Evolutionary conservation across 1,140 invertebrate genomes (phyloP).

Genomic region (Drosophila ironensis): DNA sequence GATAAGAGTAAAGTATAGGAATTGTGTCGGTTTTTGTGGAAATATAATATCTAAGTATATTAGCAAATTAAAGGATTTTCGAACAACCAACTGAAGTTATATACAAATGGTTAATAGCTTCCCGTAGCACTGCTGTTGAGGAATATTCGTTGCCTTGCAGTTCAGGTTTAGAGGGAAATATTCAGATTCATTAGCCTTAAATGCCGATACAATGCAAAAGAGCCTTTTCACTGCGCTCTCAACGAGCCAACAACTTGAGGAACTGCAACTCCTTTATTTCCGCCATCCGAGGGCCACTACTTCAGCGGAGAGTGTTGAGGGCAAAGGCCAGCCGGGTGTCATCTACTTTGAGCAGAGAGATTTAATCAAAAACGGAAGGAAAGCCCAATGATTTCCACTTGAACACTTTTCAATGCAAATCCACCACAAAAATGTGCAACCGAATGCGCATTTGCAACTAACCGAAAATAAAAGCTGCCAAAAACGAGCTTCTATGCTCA

Average conservation of each 20-base stretch:
- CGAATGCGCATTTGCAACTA: constrained; percentile 72
- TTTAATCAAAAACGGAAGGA: constrained; percentile 33
- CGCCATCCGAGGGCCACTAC: constrained; percentile 20
- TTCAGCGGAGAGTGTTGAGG: constrained; percentile 46
- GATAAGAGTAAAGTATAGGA: too few relatives aligned
- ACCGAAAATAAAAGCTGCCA: constrained; percentile 38
- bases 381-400: constrained; percentile 75
- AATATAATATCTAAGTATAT: too few relatives aligned
- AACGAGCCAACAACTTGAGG: constrained; percentile 35
- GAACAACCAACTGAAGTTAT: too few relatives aligned
- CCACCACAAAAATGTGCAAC: constrained; percentile 66
- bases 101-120: too few relatives aligned
- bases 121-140: too few relatives aligned
- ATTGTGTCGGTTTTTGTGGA: too few relatives aligned
- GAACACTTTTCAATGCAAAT: constrained; percentile 78
- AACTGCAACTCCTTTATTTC: constrained; percentile 40
- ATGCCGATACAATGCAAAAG: neutral
- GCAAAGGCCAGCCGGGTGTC: constrained; percentile 26
- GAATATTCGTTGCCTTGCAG: neutral
- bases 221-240: constrained; percentile 9
- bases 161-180: neutral
- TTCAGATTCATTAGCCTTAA: constrained; percentile 5
- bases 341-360: constrained; percentile 7
- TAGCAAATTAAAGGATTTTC: too few relatives aligned
- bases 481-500: constrained; percentile 5